These are phyloP conservation scores for Aspidoscelis tigris DNA, from an alignment of 2,113 vertebrate species.

Conservation along the genomic window DNA sequence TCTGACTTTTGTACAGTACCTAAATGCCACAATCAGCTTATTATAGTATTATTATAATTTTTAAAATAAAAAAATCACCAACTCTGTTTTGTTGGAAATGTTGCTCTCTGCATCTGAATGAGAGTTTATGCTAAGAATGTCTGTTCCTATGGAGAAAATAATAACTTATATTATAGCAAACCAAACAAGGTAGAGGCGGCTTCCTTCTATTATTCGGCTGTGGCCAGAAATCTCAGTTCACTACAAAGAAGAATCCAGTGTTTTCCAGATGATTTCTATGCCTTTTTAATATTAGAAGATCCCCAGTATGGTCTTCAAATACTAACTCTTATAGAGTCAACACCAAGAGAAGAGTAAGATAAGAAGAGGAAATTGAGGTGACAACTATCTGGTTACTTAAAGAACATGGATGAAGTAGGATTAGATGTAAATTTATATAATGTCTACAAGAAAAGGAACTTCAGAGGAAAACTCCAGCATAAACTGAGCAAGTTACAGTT, in stretches of 20 bases:
- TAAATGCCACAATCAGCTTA: neutral
- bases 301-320: neutral
- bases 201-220: constrained; percentile 25
- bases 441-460: neutral
- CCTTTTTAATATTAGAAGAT: neutral
- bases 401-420: neutral
- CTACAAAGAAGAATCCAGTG: neutral
- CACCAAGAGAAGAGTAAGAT: neutral
- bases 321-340: neutral
- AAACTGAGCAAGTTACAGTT: neutral
- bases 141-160: constrained; percentile 52
- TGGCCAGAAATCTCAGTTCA: neutral
- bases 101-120: neutral
- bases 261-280: constrained; percentile 2
- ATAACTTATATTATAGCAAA: constrained; percentile 34
- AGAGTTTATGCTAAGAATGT: neutral
- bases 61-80: neutral
- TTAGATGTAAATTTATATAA: neutral
- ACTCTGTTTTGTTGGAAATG: neutral
- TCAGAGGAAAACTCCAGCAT: neutral
- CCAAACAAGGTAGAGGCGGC: constrained; percentile 34
- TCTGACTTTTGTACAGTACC: neutral
- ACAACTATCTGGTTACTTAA: neutral
- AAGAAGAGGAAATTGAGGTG: neutral
- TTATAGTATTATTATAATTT: neutral